These are phyloP conservation scores for Lasius platythorax DNA, from an alignment of 2,888 invertebrate genomes.

Conservation along the genomic window DNA sequence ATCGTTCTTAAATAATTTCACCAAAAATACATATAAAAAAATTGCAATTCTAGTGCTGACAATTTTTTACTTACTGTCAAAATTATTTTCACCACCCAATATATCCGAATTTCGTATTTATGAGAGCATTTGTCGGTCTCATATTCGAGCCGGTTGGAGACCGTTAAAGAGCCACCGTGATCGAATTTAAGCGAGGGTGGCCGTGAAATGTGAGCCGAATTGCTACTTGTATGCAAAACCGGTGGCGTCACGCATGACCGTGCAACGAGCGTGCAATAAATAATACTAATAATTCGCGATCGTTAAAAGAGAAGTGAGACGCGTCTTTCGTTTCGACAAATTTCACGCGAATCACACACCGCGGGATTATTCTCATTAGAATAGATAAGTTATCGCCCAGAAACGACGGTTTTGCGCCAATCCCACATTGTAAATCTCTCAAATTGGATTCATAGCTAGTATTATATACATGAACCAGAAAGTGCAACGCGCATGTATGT, in stretches of 20 bases:
- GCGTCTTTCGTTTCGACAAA: not conserved
- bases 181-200: constrained; percentile 40
- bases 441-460: constrained; percentile 30
- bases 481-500: not conserved
- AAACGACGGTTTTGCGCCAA: not conserved
- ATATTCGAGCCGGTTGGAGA: not conserved
- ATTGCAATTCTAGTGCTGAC: not conserved
- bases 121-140: constrained; percentile 1
- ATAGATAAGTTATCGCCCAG: constrained; percentile 49
- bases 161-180: constrained; percentile 27
- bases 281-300: constrained; percentile 28
- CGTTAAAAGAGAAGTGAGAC: not conserved
- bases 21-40: not conserved
- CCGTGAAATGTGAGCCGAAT: constrained; percentile 21
- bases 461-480: constrained; percentile 22
- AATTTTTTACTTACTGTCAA: not conserved
- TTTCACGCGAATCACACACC: not conserved
- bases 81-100: not conserved
- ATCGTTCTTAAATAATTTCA: not conserved
- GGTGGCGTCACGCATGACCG: not conserved
- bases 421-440: constrained; percentile 49
- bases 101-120: constrained; percentile 29
- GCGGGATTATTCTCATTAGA: constrained; percentile 41
- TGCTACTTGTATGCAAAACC: not conserved
- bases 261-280: constrained; percentile 13